Percentiles rank a stretch among this genome's conserved stretches.
Evolutionary conservation across 2,888 invertebrate species (phyloP).

Genomic region (Drosophila formosana): DNA sequence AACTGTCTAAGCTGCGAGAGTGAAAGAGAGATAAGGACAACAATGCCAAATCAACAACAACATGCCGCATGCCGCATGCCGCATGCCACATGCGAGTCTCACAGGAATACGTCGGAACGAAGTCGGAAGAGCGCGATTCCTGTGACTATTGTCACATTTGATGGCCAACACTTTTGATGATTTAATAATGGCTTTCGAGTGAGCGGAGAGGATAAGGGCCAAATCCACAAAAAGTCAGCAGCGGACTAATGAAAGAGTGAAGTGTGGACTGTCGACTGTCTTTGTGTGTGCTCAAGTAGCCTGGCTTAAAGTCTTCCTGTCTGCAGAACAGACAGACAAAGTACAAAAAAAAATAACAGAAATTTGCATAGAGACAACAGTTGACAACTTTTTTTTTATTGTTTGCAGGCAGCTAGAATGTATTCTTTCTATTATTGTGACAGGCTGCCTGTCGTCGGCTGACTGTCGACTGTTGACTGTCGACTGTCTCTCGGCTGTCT

Average conservation of each 20-base stretch:
- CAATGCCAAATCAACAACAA: conserved; percentile 19
- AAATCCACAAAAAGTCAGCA: background rate
- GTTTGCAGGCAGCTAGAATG: conserved; percentile 33
- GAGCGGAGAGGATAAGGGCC: background rate
- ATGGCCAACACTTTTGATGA: conserved; percentile 75
- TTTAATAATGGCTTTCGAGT: conserved; percentile 56
- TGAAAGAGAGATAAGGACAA: conserved; percentile 15
- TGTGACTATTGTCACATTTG: conserved; percentile 71
- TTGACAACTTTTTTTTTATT: conserved; percentile 67
- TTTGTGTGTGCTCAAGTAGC: conserved; percentile 12
- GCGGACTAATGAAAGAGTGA: conserved; percentile 37
- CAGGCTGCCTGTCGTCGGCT: conserved; percentile 43
- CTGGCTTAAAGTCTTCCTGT: conserved; percentile 41
- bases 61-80: conserved; percentile 1
- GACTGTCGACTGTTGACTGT: conserved; percentile 21
- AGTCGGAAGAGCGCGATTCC: conserved; percentile 24
- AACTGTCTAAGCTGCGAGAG: conserved; percentile 34
- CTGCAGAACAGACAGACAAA: conserved; percentile 7
- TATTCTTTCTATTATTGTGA: conserved; percentile 70
- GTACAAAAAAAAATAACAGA: conserved; percentile 6
- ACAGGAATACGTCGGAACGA: conserved; percentile 14
- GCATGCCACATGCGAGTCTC: conserved; percentile 33
- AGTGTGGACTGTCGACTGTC: conserved; percentile 10
- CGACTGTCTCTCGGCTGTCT: conserved; percentile 32
- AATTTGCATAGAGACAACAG: conserved; percentile 68